Base-by-base conservation (phyloP, 2,797 vertebrate species). In the Poecilia gillii region DNA sequence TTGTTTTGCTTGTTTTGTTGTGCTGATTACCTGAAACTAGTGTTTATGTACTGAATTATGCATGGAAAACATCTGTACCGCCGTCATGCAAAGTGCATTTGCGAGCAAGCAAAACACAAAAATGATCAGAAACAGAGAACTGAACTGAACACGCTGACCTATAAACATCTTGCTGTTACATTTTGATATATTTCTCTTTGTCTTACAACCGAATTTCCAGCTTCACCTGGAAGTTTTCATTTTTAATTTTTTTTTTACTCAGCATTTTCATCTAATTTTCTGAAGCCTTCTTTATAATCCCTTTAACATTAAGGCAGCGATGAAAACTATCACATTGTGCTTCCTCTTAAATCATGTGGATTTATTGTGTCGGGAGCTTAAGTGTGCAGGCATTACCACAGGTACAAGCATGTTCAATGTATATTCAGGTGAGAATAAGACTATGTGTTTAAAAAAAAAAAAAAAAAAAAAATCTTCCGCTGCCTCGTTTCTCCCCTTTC, bases 251-350 rank as follows among this genome's bases (percentile, higher is more conserved):
- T 71, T 73, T 79, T 75, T 79, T 13, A 31, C 68, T 53, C 47
- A 46, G 82, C 72, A 73, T 74, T 81, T 84, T 78, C 81, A 82
- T 88, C 77, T 81, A 7, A 47, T 79, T 57, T 74, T 80, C 53
- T 76, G 43, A 72, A 68, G 71, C 77, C 82, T 81, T 73, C 46
- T 49, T 80, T 87, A 16, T 25, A 80, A 64, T 79, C 49, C 76
- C 79, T 84, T 79, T 88, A 76, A 68, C 78, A 75, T 64, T 53
- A 72, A 25, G 8, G 8, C 39, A 77, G 51, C 49, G 77, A 77
- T 25, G 36, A 76, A 75, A 88, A 80, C 81, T 76, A n/a, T 80
- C 36, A 81, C 47, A 70, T 16, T 74, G 39, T 77, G 55, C 75
- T 81, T 41, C 64, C 76, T 77, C 53, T 84, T 72, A 87, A 23